Conservation (phyloP, 2,797 vertebrate species). For the Capromys pilorides region DNA sequence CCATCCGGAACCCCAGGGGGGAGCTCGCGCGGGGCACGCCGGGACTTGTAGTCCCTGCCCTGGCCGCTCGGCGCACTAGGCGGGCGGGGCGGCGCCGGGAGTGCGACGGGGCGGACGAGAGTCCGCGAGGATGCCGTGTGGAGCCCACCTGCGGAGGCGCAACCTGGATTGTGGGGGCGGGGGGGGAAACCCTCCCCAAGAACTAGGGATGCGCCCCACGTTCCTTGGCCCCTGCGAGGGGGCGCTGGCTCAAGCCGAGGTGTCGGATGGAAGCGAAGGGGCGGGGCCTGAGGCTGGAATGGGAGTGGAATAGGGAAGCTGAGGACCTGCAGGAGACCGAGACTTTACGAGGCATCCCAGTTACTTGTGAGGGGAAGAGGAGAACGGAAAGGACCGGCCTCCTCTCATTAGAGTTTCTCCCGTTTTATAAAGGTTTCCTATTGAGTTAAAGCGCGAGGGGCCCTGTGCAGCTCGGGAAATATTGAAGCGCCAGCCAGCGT, state of each 20-base stretch:
- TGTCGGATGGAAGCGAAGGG: conserved; percentile 68
- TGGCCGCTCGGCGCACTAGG: conserved; percentile 66
- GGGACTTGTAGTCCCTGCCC: conserved; percentile 84
- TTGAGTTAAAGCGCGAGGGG: background rate
- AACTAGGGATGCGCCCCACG: background rate
- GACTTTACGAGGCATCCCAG: conserved; percentile 60
- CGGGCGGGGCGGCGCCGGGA: conserved; percentile 73
- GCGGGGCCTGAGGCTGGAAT: conserved; percentile 71
- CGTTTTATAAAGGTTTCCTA: conserved; percentile 13
- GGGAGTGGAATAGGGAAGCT: conserved; percentile 51
- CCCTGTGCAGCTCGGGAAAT: conserved; percentile 27
- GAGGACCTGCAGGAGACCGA: conserved; percentile 43
- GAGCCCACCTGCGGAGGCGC: background rate
- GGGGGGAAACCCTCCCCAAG: background rate
- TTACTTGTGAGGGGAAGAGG: background rate
- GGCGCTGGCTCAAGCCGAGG: conserved; percentile 11
- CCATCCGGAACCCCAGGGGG: conserved; percentile 88
- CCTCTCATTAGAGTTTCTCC: background rate
- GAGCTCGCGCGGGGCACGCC: conserved; percentile 83
- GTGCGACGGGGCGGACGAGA: conserved; percentile 78
- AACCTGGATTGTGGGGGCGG: background rate
- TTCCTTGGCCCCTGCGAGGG: background rate
- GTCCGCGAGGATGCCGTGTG: conserved; percentile 21
- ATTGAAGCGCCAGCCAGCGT: background rate
- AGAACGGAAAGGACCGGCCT: background rate